A percentile compares a stretch with the other conserved stretches of the same genome.
phyloP scores from a whole-genome alignment of 1,140 invertebrate genomes.

The Zaprionus taronus region DNA sequence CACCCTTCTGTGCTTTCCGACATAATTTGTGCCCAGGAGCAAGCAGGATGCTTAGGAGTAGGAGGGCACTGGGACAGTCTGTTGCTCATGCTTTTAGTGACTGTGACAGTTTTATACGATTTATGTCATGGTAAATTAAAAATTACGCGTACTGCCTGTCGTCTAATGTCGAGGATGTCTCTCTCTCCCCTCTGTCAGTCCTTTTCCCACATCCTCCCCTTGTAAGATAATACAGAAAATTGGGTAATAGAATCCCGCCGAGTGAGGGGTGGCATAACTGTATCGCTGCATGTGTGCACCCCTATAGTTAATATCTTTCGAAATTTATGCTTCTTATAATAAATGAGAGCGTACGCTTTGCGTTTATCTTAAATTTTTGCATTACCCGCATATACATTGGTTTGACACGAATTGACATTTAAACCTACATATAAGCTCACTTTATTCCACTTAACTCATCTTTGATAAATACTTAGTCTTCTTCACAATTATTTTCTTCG shows the following conservation, averaged over 20 bases:
- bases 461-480: background rate
- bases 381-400: background rate
- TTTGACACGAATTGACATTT: background rate
- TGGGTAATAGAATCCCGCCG: constrained; percentile 34
- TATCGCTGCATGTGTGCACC: constrained; percentile 19
- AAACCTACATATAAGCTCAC: background rate
- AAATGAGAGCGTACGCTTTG: background rate
- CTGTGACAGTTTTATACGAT: constrained; percentile 82
- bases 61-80: constrained; percentile 46
- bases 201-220: background rate
- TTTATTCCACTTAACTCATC: background rate
- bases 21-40: constrained; percentile 67
- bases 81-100: constrained; percentile 80
- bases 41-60: background rate
- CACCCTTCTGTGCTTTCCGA: constrained; percentile 72
- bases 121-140: constrained; percentile 82
- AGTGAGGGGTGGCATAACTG: no score
- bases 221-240: constrained; percentile 32
- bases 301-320: constrained; percentile 29
- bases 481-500: background rate
- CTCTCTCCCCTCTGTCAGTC: background rate
- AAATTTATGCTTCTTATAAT: constrained; percentile 17
- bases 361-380: background rate
- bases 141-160: constrained; percentile 68
- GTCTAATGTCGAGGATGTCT: background rate